A percentile compares a stretch with the other conserved stretches of the same genome.
Conservation (phyloP, 2,113 vertebrate genomes). For the Nannobrachium achirus region DNA sequence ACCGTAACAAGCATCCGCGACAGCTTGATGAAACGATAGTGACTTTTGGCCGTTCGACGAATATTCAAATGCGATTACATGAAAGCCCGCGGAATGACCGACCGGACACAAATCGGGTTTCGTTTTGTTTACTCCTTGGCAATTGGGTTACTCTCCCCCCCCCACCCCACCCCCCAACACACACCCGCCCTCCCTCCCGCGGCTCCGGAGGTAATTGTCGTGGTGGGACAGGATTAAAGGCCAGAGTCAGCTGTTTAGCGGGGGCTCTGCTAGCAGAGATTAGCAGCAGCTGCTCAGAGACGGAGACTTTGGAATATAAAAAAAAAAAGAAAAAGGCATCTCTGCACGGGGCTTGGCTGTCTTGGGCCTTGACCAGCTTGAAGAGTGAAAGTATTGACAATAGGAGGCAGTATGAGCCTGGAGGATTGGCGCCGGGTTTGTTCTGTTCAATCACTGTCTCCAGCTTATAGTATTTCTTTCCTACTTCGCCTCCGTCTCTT, state of each 20-base stretch:
- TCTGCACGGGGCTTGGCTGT: constrained; percentile 47
- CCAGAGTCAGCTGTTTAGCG: constrained; percentile 70
- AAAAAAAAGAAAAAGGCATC: constrained; percentile 12
- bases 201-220: constrained; percentile 68
- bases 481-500: constrained; percentile 3
- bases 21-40: constrained; percentile 60
- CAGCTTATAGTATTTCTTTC: constrained; percentile 40
- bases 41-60: constrained; percentile 52
- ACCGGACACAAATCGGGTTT: constrained; percentile 63
- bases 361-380: constrained; percentile 43
- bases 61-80: constrained; percentile 67
- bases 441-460: constrained; percentile 38
- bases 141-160: constrained; percentile 60
- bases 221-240: constrained; percentile 69
- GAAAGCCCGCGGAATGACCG: constrained; percentile 62
- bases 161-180: constrained; percentile 6
- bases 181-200: neutral
- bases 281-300: constrained; percentile 67
- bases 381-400: constrained; percentile 50
- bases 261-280: constrained; percentile 69
- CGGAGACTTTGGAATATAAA: constrained; percentile 38
- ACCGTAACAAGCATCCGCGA: neutral
- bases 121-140: constrained; percentile 68
- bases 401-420: constrained; percentile 71
- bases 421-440: constrained; percentile 44